Base-by-base conservation (phyloP, 2,888 invertebrate genomes). In the Caenorhabditis sp. region DNA sequence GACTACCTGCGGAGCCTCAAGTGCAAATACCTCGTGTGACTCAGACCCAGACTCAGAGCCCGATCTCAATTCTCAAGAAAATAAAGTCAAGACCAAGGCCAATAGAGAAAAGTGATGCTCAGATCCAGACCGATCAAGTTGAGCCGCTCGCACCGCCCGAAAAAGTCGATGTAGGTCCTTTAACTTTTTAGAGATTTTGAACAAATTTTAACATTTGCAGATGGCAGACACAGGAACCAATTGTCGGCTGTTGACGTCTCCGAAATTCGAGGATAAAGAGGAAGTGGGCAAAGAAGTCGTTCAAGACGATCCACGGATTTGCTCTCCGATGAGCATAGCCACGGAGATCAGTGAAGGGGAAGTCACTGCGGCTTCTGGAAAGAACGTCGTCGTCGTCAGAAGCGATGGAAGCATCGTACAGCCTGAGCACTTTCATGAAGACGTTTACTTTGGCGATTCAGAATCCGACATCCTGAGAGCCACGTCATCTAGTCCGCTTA, bases 311-410 rank as follows among this genome's bases (percentile, higher is more conserved):
- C 22, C 41, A 4, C 58, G 39, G 5, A 24, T 53, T 1, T 9
- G 43, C n/a, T 70, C 70, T 1, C 70, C 70, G 6, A 58, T 50
- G 0, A 68, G 68, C 32, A 68, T 50, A 37, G 35, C 48, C 17
- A 58, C 50, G 1, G 72, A 63, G 4, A 24, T 66, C 2, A 62
- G 62, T 27, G 75, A 75, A n/a, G 75, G 75, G 30, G 75, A 75
- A 62, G 48, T 62, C 4, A 0, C 11, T 7, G 2, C 8, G 1
- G 11, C 13, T 6, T 3, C 39, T 9, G 8, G 27, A n/a, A n/a
- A 45, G 1, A 55, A 62, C 13, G 26, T 79, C 7, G 58, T 62
- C 9, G 22, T 32, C 0, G 79, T 75, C 0, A n/a, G 43, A 20
- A 41, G 26, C 6, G 66, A 74, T 32, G 79, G 79, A 41, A 56